Percentiles rank a stretch among this genome's conserved stretches.
Evolutionary conservation across 2,113 vertebrate species (phyloP).

Genomic region (Oplegnathus fasciatus): DNA sequence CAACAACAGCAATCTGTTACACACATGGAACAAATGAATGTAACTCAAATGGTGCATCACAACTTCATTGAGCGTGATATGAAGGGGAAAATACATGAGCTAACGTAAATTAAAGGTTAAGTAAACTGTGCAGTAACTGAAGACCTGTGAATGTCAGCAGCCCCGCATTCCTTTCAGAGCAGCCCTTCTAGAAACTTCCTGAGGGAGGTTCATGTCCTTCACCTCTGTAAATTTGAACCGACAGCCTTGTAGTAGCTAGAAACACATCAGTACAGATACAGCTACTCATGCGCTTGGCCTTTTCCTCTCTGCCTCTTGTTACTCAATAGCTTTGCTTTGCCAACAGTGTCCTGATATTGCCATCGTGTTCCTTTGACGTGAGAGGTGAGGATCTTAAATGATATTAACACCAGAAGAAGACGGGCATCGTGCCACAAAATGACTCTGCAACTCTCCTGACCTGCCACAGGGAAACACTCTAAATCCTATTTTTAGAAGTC

Average conservation of each 20-base stretch:
- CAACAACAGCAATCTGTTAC: neutral
- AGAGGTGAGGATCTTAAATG: constrained; percentile 1
- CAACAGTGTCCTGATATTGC: neutral
- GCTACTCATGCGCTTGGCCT: neutral
- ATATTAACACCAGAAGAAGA: constrained; percentile 6
- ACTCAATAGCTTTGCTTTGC: neutral
- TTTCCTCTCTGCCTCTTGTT: constrained; percentile 18
- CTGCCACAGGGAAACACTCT: neutral
- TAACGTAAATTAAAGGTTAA: constrained; percentile 63
- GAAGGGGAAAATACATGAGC: neutral
- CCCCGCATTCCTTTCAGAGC: constrained; percentile 63
- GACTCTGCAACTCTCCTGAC: neutral
- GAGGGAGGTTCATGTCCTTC: constrained; percentile 71
- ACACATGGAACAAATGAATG: constrained; percentile 5
- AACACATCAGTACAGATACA: constrained; percentile 44
- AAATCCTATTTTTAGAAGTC: constrained; percentile 1
- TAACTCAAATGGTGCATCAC: neutral
- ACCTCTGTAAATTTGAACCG: constrained; percentile 58
- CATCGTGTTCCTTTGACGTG: neutral
- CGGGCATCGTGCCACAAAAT: neutral
- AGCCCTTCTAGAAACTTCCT: constrained; percentile 58
- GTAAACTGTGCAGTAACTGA: constrained; percentile 58
- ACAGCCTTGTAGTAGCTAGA: constrained; percentile 40
- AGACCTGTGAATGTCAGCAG: constrained; percentile 63
- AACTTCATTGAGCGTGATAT: constrained; percentile 8